A percentile compares a stretch with the other conserved stretches of the same genome.
Evolutionary conservation across 2,797 vertebrate genomes (phyloP).

Genomic region (Melanotaenia parkinsoni): DNA sequence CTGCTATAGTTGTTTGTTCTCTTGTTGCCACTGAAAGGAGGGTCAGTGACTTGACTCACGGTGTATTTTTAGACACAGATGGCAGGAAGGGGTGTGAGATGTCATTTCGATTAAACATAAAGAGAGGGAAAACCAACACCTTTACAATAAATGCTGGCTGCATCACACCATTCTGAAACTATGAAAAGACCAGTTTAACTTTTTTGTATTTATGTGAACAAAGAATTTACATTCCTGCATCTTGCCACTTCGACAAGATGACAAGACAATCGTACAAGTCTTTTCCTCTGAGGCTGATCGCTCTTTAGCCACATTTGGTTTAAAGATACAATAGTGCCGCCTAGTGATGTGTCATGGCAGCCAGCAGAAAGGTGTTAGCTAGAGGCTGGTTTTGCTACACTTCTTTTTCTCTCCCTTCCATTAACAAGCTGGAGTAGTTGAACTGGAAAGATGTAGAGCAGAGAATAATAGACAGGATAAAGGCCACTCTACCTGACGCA

Average conservation of each 20-base stretch:
- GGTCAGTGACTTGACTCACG: conserved; percentile 68
- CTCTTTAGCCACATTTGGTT: conserved; percentile 27
- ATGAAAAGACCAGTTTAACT: conserved; percentile 11
- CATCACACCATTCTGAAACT: conserved; percentile 33
- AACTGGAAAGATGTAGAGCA: conserved; percentile 59
- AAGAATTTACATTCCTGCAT: neutral
- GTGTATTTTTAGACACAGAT: conserved; percentile 83
- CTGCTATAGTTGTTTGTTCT: conserved; percentile 49
- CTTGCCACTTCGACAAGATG: too few relatives aligned
- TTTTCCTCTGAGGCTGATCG: neutral
- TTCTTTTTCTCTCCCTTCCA: conserved; percentile 42
- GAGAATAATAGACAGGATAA: conserved; percentile 74
- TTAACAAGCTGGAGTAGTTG: conserved; percentile 42
- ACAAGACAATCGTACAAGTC: neutral
- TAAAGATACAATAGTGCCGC: conserved; percentile 44
- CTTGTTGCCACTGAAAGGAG: conserved; percentile 55
- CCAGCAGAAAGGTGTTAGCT: conserved; percentile 58
- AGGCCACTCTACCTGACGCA: conserved; percentile 97
- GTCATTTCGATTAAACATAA: conserved; percentile 63
- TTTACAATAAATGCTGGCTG: conserved; percentile 69
- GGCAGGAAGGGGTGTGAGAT: conserved; percentile 73
- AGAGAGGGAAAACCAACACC: conserved; percentile 69
- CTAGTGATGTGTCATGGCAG: conserved; percentile 60
- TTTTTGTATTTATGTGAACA: conserved; percentile 17
- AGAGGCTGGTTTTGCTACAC: conserved; percentile 53